Evolutionary conservation across 2,113 vertebrate species (phyloP), one percentile per base, ranked within the genome.

Genomic region (Anguilla japonica): DNA sequence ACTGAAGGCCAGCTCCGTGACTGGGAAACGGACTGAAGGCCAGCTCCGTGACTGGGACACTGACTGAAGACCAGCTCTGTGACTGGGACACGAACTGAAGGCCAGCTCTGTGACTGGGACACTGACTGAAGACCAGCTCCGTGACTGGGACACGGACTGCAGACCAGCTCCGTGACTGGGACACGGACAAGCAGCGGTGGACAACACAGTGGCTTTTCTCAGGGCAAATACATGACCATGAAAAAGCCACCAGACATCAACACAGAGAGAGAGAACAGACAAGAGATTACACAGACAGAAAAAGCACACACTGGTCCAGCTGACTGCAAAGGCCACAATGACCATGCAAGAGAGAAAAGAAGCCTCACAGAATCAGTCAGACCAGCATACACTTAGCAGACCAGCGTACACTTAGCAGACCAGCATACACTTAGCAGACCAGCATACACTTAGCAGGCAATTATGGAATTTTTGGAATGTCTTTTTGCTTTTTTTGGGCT

Each of bases 161-260:
- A 4, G 43, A 8, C 91, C 90, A 92, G 92, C 91, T 95, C 92
- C 91, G 41, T n/a, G 75, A 82, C 18, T 41, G 81, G 75, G 84
- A 84, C 87, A 95, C 93, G 92, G 88, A 89, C 86, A 78, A 89
- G 92, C 92, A 67, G 89, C 92, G 92, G 93, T 90, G 88, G 89
- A 94, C 90, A 86, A 91, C 87, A 86, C 88, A 81, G 43, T 94
- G 50, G 79, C 79, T 82, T 86, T 86, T 91, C 79, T 82, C 82
- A 80, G 86, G 82, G 75, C 81, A 87, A 87, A 87, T 90, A 85
- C 80, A 84, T 34, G 81, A 88, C 89, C 90, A 39, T 88, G 91
- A 93, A 92, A 93, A 92, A 93, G 92, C 89, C 89, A 91, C 84
- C 60, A 88, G 57, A 67, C 60, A 4, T 91, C 91, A 89, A 91